Base-by-base conservation (phyloP, 1,140 invertebrate genomes). In the Linepithema humile region DNA sequence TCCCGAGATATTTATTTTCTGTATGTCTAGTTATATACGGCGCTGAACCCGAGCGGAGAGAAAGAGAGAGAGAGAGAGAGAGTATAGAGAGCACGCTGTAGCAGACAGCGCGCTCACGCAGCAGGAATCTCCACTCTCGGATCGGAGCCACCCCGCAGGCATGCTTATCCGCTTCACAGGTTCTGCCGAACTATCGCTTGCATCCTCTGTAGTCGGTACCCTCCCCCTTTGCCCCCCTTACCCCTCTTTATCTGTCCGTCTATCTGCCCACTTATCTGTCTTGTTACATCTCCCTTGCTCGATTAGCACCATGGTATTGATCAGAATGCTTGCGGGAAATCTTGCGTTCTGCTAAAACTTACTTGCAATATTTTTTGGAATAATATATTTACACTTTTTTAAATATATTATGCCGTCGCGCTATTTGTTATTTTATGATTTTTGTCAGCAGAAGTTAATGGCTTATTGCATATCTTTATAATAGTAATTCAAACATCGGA, bases 141-240 rank as follows among this genome's bases (percentile, higher is more conserved):
- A 5, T 72, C 23, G 69, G 2, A 45, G 65, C 78, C 57, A 74
- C 20, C 69, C 78, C 43, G 53, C 67, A 82, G 78, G 55, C 69
- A 82, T 62, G 78, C 78, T 74, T 82, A 74, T 82, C 69, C 60
- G 69, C 78, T 40, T 60, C 70, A 48, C 55, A 20, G 53, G 40
- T 50, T 82, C 69, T 74, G 40, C 78, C 70, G 55, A 82, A 82
- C 78, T 82, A 82, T 74, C 62, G 32, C 78, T 74, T 69, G 55
- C 55, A 62, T 82, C 67, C 67, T 35, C 50, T 20, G 17, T 50
- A 62, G 35, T 43, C 48, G 60, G 32, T 57, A 7, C 15, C 5
- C 35, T 12, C 1, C 20, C 20, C 32, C 38, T 26, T 43, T 26
- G 1, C 15, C n/a, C 6, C 20, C 29, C n/a, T 45, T 45, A 6